Base-by-base conservation (phyloP, 2,888 invertebrate genomes). In the Dynastes maya region DNA sequence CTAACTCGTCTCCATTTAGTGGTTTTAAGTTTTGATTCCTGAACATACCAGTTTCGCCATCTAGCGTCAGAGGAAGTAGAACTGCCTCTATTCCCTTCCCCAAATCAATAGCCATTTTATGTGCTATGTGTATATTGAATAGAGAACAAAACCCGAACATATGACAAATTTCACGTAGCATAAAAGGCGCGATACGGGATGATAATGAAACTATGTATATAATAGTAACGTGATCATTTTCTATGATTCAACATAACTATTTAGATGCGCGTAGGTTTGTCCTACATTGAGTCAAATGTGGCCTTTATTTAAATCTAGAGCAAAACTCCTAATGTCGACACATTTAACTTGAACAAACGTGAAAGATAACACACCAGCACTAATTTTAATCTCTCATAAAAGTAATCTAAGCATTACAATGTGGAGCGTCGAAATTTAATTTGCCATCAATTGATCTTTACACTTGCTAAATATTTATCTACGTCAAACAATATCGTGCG, bases 401-500 rank as follows among this genome's bases (percentile, higher is more conserved):
- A 2, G 11, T 45, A 45, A 11, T 45, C 11, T 45, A 45, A 9
- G 8, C 11, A 45, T 8, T 45, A 11, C 45, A 45, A 11, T 11
- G 11, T 45, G 11, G 2, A 45, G 45, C 8, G 45, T 5, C 45
- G 11, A 45, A 45, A 45, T 45, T 45, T 45, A 45, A 45, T 45
- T 45, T 8, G 11, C 45, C 55, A 58, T 6, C 13, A 58, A 3
- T 16, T 58, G 51, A 51, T 68, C 51, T 27, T 2, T 51, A 27
- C 27, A 13, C 8, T 29, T 5, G n/a, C 16, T 58, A 22, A 58
- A 58, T 45, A 27, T 13, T 61, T 74, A 61, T 74, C 72, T 74
- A 61, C 72, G 61, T 74, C 72, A 61, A 58, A 72, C 72, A 74
- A 27, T 74, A 40, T 49, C 32, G 11, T 6, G 49, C 61, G 45